Evolutionary conservation across 92 coral and sea anemone species (phyloP).

Genomic region (Paragorgia papillata): DNA sequence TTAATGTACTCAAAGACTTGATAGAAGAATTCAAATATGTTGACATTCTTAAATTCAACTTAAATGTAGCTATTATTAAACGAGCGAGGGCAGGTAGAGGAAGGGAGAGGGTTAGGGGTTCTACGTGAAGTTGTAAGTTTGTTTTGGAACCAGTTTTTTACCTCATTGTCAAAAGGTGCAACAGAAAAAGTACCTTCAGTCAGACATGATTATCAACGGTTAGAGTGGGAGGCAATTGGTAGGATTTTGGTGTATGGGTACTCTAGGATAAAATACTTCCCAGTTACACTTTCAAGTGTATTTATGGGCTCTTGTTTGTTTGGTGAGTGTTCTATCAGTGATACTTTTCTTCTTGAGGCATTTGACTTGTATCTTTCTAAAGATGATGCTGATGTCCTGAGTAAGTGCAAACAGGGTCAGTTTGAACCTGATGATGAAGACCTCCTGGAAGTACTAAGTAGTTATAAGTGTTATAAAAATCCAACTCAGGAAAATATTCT

Average conservation of each 20-base stretch:
- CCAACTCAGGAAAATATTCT: not conserved
- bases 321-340: not conserved
- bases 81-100: conserved; percentile 26
- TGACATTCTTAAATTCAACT: not conserved
- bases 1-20: conserved; percentile 50
- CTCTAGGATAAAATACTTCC: not conserved
- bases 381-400: no score
- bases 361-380: not conserved
- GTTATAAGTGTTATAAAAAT: no score
- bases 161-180: not conserved
- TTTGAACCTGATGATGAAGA: conserved; percentile 13
- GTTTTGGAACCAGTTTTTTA: conserved; percentile 7
- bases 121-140: conserved; percentile 23
- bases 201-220: conserved; percentile 13
- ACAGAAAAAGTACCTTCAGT: not conserved
- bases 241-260: conserved; percentile 5
- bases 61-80: conserved; percentile 23
- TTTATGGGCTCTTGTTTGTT: conserved; percentile 8
- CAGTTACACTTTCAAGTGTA: conserved; percentile 5
- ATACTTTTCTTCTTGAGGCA: not conserved
- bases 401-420: not conserved
- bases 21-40: conserved; percentile 52
- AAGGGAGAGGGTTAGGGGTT: conserved; percentile 16
- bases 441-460: not conserved
- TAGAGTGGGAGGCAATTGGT: conserved; percentile 1